These are phyloP conservation scores for Cheilosia grossa DNA, from an alignment of 2,888 invertebrate species.

Conservation along the genomic window DNA sequence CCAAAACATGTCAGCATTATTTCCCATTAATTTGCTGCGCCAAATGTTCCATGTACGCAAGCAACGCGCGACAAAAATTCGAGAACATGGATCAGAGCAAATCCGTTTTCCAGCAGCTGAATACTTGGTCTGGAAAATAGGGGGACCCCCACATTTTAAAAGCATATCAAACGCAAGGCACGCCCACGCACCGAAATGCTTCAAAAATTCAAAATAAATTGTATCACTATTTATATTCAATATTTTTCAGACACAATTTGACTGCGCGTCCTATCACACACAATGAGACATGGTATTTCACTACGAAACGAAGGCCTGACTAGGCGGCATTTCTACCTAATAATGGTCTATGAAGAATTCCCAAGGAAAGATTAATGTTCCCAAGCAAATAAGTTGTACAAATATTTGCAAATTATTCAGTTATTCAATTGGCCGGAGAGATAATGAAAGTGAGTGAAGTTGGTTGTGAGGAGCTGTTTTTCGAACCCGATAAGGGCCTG, in stretches of 20 bases:
- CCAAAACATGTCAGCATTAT: not conserved
- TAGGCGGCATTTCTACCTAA: not conserved
- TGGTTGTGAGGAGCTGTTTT: too few species aligned
- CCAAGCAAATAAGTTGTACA: too few species aligned
- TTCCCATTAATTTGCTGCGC: not conserved
- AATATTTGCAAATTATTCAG: too few species aligned
- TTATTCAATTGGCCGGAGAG: not conserved
- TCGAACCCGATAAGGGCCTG: too few species aligned
- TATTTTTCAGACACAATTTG: slow-evolving; percentile 2
- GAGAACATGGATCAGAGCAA: slow-evolving; percentile 12
- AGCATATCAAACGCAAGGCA: not conserved
- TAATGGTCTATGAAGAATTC: slow-evolving; percentile 10
- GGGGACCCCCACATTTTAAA: not conserved
- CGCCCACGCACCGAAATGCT: not conserved
- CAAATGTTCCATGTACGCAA: slow-evolving; percentile 20
- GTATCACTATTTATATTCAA: slow-evolving; percentile 51
- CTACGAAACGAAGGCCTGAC: not conserved
- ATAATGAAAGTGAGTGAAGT: too few species aligned
- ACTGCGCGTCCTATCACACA: not conserved
- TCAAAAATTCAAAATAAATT: slow-evolving; percentile 52
- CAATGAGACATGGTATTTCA: not conserved
- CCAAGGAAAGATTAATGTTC: slow-evolving; percentile 3
- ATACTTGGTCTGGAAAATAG: slow-evolving; percentile 18
- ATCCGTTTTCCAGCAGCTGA: slow-evolving; percentile 14
- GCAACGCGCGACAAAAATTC: slow-evolving; percentile 36